These are phyloP conservation scores for Zapus hudsonius DNA, from an alignment of 2,113 vertebrate genomes.

Conservation along the genomic window DNA sequence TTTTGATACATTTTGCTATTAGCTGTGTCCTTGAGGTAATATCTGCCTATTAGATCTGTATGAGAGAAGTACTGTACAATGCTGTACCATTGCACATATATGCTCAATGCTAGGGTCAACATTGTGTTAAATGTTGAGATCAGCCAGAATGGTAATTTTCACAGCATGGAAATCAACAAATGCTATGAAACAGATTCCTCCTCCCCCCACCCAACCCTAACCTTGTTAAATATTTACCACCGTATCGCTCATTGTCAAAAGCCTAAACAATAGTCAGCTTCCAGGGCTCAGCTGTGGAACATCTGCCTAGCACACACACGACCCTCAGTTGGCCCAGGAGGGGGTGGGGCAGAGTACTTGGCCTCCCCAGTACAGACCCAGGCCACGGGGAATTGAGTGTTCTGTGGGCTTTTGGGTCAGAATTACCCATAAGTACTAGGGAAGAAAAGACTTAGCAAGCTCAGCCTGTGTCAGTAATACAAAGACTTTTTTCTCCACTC, in stretches of 20 bases:
- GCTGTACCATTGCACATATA: accelerated
- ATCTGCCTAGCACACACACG: neutral
- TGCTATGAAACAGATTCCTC: neutral
- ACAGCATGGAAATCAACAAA: neutral
- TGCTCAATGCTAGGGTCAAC: neutral
- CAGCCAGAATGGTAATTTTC: neutral
- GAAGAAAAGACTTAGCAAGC: neutral
- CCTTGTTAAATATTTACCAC: neutral
- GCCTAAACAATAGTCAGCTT: neutral
- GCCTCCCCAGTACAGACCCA: neutral
- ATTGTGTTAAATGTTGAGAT: neutral
- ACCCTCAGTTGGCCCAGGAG: too few relatives aligned
- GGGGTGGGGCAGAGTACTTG: neutral
- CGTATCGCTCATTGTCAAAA: neutral
- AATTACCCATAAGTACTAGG: neutral
- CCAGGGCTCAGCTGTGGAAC: neutral
- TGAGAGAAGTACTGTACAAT: neutral
- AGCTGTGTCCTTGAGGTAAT: neutral
- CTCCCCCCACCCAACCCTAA: neutral
- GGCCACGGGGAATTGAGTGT: neutral
- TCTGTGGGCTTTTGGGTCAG: neutral
- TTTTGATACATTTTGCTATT: neutral
- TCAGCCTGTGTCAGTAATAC: accelerated
- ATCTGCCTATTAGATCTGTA: neutral
- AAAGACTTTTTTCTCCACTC: neutral